Conservation (phyloP, 2,888 invertebrate species). For the Lampropteryx suffumata region DNA sequence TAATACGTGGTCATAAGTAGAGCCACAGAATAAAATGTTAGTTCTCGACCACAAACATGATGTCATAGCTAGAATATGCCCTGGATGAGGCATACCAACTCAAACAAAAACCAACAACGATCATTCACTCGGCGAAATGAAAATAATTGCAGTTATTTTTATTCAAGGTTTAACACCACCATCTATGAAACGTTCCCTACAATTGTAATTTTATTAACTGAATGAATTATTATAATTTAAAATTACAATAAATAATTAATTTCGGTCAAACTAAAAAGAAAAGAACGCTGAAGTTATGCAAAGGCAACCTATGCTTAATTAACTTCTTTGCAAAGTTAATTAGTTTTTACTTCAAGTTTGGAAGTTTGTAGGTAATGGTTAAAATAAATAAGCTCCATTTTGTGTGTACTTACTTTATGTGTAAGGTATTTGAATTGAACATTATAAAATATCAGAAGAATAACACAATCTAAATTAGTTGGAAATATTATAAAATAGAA, state of each 20-base stretch:
- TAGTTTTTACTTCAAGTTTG: background rate
- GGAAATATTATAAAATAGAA: background rate
- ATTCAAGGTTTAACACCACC: too few relatives aligned
- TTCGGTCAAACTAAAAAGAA: background rate
- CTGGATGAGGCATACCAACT: conserved; percentile 11
- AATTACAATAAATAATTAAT: too few relatives aligned
- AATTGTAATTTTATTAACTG: too few relatives aligned
- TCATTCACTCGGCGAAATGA: conserved; percentile 10
- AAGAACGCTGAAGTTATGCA: background rate
- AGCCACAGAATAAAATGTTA: conserved; percentile 5
- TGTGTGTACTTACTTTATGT: conserved; percentile 14
- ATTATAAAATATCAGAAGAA: conserved; percentile 28
- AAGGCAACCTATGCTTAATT: conserved; percentile 2
- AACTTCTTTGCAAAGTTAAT: background rate
- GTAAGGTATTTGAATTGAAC: conserved; percentile 14
- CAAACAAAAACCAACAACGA: conserved; percentile 1
- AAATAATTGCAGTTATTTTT: background rate
- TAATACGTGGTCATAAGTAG: conserved; percentile 16
- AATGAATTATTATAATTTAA: too few relatives aligned
- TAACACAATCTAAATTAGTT: conserved; percentile 18
- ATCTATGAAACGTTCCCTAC: too few relatives aligned
- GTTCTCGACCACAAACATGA: conserved; percentile 17
- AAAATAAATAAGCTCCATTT: conserved; percentile 17
- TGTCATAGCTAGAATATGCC: conserved; percentile 20
- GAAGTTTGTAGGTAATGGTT: background rate